Base-by-base conservation (phyloP, 2,888 invertebrate genomes). In the Leptogaster cylindrica region DNA sequence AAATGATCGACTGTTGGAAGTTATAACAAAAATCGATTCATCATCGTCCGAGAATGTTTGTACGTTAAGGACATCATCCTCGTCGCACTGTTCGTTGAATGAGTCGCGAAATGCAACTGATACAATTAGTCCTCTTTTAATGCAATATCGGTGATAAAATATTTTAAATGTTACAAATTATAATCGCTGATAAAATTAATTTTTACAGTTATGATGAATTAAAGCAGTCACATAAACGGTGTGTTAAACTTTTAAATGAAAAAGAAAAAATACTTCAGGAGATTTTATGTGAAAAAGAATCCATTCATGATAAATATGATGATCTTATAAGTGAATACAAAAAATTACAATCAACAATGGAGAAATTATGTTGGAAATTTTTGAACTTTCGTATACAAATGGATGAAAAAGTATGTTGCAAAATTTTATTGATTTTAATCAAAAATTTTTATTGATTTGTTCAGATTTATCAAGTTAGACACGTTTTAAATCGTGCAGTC, bases 191-290 rank as follows among this genome's bases (percentile, higher is more conserved):
- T n/a, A n/a, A 25, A 28, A 23, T n/a, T n/a, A 36, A 27, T 3
- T 4, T 7, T 50, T 39, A 10, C 31, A 79, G 78, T 41, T 77
- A 77, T 65, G 77, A 78, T 2, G 78, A 79, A 58, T 73, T 79
- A 8, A 72, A 73, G 10, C 68, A 66, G 6, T 77, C 78, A 7
- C 75, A 78, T 70, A 75, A 75, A 10, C 74, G 75, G 16, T 76
- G 77, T 68, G 75, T 75, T n/a, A 75, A 75, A 1, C 74, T 75
- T 51, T 55, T 79, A 68, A 73, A 74, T 10, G 76, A 76, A 18
- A 78, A 78, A 66, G 77, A 78, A 3, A 73, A 74, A 31, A 72
- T 73, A 4, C 70, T 78, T 0, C 76, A 71, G 52, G 39, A 72
- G 14, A 70, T 73, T 18, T 71, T 73, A 16, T 76, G 74, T 46